A percentile compares a stretch with the other conserved stretches of the same genome.
phyloP scores from a whole-genome alignment of 2,888 invertebrate species.

The Argyresthia albistria region DNA sequence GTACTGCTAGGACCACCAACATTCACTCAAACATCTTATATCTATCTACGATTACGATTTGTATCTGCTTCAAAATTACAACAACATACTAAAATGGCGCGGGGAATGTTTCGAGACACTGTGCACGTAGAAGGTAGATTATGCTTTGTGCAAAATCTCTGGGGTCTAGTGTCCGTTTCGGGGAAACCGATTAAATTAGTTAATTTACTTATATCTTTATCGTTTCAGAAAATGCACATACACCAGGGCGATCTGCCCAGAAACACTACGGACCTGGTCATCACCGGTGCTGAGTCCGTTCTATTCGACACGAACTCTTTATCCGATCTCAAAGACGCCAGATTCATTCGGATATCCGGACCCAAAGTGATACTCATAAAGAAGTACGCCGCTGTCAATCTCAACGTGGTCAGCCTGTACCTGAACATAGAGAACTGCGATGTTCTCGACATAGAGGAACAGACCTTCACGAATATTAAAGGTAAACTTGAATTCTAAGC shows the following conservation, averaged over 20 bases:
- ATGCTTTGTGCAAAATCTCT: too few species aligned
- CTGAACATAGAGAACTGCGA: constrained; percentile 75
- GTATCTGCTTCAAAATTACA: too few species aligned
- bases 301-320: constrained; percentile 71
- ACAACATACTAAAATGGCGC: too few species aligned
- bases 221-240: constrained; percentile 55
- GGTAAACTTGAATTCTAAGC: constrained; percentile 28
- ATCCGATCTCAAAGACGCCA: constrained; percentile 62
- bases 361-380: constrained; percentile 68
- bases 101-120: too few species aligned
- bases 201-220: too few species aligned
- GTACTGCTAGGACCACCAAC: neutral
- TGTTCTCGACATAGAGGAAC: constrained; percentile 72
- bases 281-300: constrained; percentile 69
- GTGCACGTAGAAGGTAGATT: too few species aligned
- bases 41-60: too few species aligned
- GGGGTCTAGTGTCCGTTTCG: too few species aligned
- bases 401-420: constrained; percentile 72
- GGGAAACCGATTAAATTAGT: too few species aligned
- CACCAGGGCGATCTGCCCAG: constrained; percentile 68
- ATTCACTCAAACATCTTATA: too few species aligned
- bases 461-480: constrained; percentile 74
- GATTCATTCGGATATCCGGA: constrained; percentile 66
- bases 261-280: constrained; percentile 70
- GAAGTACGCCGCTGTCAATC: constrained; percentile 72